Percentiles rank a stretch among this genome's conserved stretches.
Conservation (phyloP, 2,113 vertebrate species). For the Hoplias malabaricus region DNA sequence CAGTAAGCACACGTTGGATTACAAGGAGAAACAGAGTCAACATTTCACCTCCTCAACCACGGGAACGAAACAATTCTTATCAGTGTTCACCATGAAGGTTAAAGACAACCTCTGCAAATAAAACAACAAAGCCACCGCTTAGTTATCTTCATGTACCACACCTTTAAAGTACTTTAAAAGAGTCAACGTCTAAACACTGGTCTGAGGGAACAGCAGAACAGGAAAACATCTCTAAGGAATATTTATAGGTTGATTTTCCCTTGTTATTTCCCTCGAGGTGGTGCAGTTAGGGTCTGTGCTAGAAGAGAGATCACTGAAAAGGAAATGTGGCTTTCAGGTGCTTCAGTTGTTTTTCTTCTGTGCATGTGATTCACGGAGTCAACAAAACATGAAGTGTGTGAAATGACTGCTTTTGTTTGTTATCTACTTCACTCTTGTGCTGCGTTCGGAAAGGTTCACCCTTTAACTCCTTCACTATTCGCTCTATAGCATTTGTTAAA, state of each 20-base stretch:
- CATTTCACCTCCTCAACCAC: not conserved
- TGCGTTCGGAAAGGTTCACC: too few species aligned
- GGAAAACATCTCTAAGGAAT: not conserved
- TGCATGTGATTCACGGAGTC: too few species aligned
- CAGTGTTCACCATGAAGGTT: constrained; percentile 8
- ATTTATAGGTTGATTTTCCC: not conserved
- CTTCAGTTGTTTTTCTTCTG: too few species aligned
- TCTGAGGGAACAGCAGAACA: not conserved
- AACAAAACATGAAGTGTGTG: too few species aligned
- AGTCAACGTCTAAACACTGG: not conserved
- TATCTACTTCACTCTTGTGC: too few species aligned
- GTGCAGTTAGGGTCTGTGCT: constrained; percentile 3
- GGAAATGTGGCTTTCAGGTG: too few species aligned
- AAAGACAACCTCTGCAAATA: not conserved
- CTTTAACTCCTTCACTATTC: too few species aligned
- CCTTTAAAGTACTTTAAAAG: not conserved
- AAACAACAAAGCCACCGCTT: not conserved
- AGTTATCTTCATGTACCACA: not conserved
- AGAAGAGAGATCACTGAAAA: too few species aligned
- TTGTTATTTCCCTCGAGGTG: not conserved
- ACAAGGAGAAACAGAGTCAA: not conserved
- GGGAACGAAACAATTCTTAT: constrained; percentile 17
- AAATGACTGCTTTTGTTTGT: too few species aligned
- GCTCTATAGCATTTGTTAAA: too few species aligned
- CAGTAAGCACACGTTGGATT: constrained; percentile 24